Evolutionary conservation across 2,113 vertebrate genomes (phyloP).

Genomic region (Chaetura pelagica): DNA sequence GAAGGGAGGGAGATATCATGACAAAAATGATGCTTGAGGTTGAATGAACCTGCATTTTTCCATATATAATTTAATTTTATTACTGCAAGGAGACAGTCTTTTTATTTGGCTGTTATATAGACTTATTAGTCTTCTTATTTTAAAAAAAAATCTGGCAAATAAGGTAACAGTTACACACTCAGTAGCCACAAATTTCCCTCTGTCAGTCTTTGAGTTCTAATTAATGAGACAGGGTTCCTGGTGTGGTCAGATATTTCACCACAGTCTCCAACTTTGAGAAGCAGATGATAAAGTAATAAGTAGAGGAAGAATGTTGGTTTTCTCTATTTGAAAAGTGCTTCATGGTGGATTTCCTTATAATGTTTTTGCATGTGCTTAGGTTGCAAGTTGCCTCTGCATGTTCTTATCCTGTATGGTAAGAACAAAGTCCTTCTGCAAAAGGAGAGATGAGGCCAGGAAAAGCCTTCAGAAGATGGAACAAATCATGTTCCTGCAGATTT

Average conservation of each 20-base stretch:
- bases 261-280: neutral
- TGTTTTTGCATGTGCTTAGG: neutral
- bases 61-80: conserved; percentile 13
- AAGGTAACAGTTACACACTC: neutral
- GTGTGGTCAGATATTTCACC: neutral
- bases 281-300: neutral
- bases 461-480: neutral
- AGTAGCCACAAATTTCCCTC: neutral
- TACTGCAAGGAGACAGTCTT: neutral
- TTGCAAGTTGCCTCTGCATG: neutral
- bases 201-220: neutral
- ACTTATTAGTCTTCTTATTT: conserved; percentile 7
- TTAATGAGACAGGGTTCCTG: neutral
- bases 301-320: neutral
- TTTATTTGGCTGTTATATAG: conserved; percentile 6
- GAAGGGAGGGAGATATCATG: neutral
- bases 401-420: neutral
- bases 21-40: neutral
- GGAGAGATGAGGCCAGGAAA: neutral
- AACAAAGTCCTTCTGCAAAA: neutral
- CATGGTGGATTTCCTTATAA: neutral
- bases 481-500: neutral
- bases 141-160: neutral
- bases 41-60: neutral
- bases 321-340: neutral